Evolutionary conservation across 2,888 invertebrate species (phyloP), one percentile per base, ranked within the genome.

Genomic region (Chloromyia formosa): DNA sequence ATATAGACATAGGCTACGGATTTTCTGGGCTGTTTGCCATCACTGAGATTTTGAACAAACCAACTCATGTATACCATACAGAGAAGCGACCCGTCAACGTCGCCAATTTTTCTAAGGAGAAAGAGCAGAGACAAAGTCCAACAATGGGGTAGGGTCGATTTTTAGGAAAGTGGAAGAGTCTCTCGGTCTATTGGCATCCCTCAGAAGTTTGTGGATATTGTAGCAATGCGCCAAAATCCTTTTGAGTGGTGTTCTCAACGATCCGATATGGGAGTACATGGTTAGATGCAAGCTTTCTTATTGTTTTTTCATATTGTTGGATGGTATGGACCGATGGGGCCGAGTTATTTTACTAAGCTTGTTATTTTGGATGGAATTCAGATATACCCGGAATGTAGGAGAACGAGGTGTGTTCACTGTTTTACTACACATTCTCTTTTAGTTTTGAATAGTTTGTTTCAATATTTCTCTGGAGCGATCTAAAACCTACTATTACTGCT

Each of bases 1-100:
- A n/a, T n/a, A n/a, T n/a, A n/a, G n/a, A n/a, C n/a, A n/a, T n/a
- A 56, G 16, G 56, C 0, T 7, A 1, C 10, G 56, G 16, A 69
- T 54, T 42, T 71, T 56, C 42, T 71, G 71, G 71, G 71, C 71
- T 58, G 71, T 71, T 71, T 71, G 71, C 71, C 71, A 71, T 71
- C 35, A 56, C 42, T 35, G 27, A 7, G 7, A 35, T 35, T 35
- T 35, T 35, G 27, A 35, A 35, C 49, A 3, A 12, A n/a, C 49
- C 49, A 12, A n/a, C 60, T 60, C 9, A 23, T 23, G 22, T 12
- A 23, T 23, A 12, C 60, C 60, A 60, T 60, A 60, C 49, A 49
- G 27, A 35, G 3, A 35, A 35, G 7, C 49, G 16, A 23, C 27
- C 60, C 23, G 60, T 60, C 60, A 60, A 60, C 58, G 60, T 60